Evolutionary conservation across 2,113 vertebrate species (phyloP).

Genomic region (Romanogobio albipinnatus): DNA sequence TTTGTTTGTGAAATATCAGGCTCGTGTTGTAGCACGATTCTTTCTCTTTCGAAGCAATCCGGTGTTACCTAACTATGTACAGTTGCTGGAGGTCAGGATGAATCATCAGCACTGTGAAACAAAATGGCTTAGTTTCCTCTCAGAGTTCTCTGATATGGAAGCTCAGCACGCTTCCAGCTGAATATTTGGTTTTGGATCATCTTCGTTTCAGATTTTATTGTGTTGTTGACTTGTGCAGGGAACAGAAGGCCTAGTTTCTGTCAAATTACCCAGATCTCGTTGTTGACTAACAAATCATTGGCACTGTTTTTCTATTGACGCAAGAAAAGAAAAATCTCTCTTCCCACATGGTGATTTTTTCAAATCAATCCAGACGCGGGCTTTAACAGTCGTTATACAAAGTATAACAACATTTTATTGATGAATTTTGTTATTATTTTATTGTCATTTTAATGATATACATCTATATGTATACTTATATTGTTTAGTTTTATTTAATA

Average conservation of each 20-base stretch:
- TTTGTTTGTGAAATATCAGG: slow-evolving; percentile 42
- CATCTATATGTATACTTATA: too few species aligned
- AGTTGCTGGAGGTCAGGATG: slow-evolving; percentile 52
- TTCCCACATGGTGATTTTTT: slow-evolving; percentile 34
- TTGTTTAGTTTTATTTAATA: too few species aligned
- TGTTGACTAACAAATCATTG: slow-evolving; percentile 48
- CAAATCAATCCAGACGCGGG: slow-evolving; percentile 1
- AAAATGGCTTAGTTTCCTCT: slow-evolving; percentile 56
- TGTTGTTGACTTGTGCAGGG: slow-evolving; percentile 33
- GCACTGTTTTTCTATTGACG: slow-evolving; percentile 32
- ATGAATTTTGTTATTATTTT: background rate
- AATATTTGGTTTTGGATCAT: slow-evolving; percentile 33
- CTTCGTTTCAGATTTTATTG: slow-evolving; percentile 48
- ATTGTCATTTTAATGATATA: too few species aligned
- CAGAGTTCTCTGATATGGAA: slow-evolving; percentile 42
- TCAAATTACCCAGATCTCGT: slow-evolving; percentile 34
- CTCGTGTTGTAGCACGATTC: slow-evolving; percentile 42
- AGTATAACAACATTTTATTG: background rate
- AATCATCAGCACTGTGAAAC: slow-evolving; percentile 51
- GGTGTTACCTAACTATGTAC: slow-evolving; percentile 53
- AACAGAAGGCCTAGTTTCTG: slow-evolving; percentile 53
- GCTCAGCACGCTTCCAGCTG: slow-evolving; percentile 5
- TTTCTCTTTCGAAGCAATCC: slow-evolving; percentile 45
- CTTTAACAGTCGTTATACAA: background rate
- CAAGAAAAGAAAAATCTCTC: slow-evolving; percentile 36